Evolutionary conservation across 2,888 invertebrate species (phyloP).

Genomic region (Endotricha flammealis): DNA sequence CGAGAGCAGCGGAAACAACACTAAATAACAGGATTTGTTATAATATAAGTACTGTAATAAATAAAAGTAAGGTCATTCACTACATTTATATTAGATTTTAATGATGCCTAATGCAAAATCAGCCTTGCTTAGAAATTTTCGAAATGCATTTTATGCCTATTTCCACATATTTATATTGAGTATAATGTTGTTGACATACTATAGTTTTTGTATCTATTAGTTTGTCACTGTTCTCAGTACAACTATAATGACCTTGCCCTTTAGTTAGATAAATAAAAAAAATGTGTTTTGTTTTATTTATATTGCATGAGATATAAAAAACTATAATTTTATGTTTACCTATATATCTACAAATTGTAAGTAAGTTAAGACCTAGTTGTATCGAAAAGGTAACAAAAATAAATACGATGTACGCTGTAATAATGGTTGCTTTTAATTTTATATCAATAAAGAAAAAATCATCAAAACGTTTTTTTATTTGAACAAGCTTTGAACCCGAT

Average conservation of each 20-base stretch:
- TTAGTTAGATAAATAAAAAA: conserved; percentile 9
- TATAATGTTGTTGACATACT: background rate
- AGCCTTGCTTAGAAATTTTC: conserved; percentile 19
- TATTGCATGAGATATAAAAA: conserved; percentile 17
- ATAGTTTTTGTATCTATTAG: background rate
- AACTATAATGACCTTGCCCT: conserved; percentile 9
- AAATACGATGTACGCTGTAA: conserved; percentile 65
- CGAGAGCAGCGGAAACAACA: background rate
- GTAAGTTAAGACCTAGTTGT: conserved; percentile 43
- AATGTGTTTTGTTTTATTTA: conserved; percentile 11
- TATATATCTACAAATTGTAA: conserved; percentile 19
- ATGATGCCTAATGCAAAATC: conserved; percentile 23
- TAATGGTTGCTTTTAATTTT: conserved; percentile 75
- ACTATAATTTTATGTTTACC: conserved; percentile 18
- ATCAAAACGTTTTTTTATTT: conserved; percentile 21
- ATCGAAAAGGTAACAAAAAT: conserved; percentile 45
- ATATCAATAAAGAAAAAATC: conserved; percentile 62
- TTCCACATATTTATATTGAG: background rate
- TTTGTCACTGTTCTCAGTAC: background rate
- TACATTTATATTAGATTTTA: too few relatives aligned
- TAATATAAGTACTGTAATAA: background rate
- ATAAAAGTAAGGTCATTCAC: background rate
- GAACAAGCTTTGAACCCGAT: too few relatives aligned
- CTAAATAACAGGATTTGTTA: background rate
- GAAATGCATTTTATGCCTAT: conserved; percentile 8